phyloP scores from a whole-genome alignment of 2,888 invertebrate species.

The Mesoligia furuncula region DNA sequence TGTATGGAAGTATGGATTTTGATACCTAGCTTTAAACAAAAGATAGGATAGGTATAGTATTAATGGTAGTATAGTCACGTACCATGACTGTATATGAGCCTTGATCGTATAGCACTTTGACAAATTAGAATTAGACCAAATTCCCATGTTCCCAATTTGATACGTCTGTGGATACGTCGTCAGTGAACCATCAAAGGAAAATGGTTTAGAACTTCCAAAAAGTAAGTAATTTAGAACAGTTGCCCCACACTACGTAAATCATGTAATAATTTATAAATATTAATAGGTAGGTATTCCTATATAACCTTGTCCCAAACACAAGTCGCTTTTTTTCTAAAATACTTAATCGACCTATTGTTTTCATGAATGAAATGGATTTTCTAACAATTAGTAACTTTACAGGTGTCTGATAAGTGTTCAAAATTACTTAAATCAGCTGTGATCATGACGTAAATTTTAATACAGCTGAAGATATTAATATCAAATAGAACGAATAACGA shows the following conservation, averaged over 20 bases:
- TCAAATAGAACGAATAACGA: background rate
- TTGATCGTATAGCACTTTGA: no score
- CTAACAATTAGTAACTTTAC: background rate
- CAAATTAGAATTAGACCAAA: background rate
- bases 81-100: no score
- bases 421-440: constrained; percentile 20
- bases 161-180: background rate
- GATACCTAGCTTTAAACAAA: constrained; percentile 3
- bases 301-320: background rate
- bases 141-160: background rate
- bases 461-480: background rate
- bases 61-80: no score
- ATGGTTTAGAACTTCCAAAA: background rate
- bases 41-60: constrained; percentile 2
- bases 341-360: background rate
- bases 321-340: background rate
- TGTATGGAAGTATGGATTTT: constrained; percentile 11
- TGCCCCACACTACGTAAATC: no score
- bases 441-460: constrained; percentile 8
- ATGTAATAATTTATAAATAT: background rate
- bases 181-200: background rate
- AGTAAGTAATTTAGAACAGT: background rate
- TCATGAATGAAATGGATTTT: constrained; percentile 3
- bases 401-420: background rate
- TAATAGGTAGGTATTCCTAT: background rate